These are phyloP conservation scores for Dryobotodes eremita DNA, from an alignment of 2,888 invertebrate genomes.

Conservation along the genomic window DNA sequence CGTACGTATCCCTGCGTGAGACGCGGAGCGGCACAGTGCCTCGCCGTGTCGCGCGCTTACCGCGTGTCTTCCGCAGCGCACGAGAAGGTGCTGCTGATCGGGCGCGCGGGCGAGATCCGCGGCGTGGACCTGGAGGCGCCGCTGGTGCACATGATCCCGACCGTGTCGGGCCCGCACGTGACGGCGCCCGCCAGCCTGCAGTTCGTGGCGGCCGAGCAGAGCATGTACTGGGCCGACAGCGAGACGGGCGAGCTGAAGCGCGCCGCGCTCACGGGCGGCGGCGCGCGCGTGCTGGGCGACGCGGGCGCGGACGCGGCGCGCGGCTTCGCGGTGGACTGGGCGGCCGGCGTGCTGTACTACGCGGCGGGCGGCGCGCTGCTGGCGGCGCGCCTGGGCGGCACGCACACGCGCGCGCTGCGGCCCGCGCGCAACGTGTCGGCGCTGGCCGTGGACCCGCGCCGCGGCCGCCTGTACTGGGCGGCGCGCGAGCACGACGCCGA, in stretches of 20 bases:
- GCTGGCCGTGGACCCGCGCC: constrained; percentile 93
- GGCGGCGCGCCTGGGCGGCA: constrained; percentile 93
- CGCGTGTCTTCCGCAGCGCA: constrained; percentile 92
- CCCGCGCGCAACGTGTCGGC: constrained; percentile 91
- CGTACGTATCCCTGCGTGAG: constrained; percentile 77
- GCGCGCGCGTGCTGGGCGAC: constrained; percentile 91
- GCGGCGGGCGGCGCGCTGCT: constrained; percentile 92
- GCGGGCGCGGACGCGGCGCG: constrained; percentile 92
- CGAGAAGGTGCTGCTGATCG: constrained; percentile 95
- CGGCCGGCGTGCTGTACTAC: constrained; percentile 94
- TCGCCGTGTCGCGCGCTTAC: constrained; percentile 83
- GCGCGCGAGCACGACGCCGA: constrained; percentile 82
- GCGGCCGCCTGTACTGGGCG: constrained; percentile 91
- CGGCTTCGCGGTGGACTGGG: constrained; percentile 96
- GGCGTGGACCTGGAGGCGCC: constrained; percentile 95
- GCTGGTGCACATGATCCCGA: constrained; percentile 95
- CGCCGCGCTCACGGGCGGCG: constrained; percentile 92
- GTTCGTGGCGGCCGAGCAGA: constrained; percentile 92
- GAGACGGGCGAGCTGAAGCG: constrained; percentile 92
- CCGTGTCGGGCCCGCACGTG: constrained; percentile 94
- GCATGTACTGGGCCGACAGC: constrained; percentile 93
- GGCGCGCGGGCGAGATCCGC: constrained; percentile 94
- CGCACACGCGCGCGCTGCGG: constrained; percentile 92
- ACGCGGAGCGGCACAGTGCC: no score
- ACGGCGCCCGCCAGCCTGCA: constrained; percentile 93